These are phyloP conservation scores for Teleogryllus oceanicus DNA, from an alignment of 2,888 invertebrate species.

Conservation along the genomic window DNA sequence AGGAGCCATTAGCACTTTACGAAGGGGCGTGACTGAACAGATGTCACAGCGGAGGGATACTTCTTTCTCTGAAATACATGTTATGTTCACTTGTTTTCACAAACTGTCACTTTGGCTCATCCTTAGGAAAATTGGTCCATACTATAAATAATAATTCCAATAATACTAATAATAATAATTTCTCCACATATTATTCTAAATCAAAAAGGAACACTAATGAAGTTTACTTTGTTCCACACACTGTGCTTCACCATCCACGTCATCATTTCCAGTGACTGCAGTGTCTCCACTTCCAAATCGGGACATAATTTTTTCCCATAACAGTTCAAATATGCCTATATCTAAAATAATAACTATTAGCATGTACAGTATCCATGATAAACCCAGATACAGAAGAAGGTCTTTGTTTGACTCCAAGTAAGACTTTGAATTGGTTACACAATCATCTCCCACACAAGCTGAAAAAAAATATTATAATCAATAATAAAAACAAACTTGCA, in stretches of 20 bases:
- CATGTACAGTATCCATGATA: not conserved
- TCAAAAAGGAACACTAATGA: no score
- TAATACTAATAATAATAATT: no score
- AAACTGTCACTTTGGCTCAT: no score
- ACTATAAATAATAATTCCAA: no score
- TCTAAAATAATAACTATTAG: not conserved
- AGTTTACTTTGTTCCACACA: not conserved
- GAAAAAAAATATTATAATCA: not conserved
- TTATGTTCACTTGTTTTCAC: no score
- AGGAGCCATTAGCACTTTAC: no score
- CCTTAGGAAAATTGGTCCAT: no score
- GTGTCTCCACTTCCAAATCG: not conserved
- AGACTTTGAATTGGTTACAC: not conserved
- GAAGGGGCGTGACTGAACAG: no score
- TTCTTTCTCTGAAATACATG: no score
- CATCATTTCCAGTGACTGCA: not conserved
- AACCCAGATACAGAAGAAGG: not conserved
- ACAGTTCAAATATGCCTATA: not conserved
- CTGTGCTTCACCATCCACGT: not conserved
- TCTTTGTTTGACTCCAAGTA: not conserved
- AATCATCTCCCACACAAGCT: not conserved
- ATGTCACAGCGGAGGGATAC: no score
- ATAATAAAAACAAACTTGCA: no score
- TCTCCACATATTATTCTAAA: no score
- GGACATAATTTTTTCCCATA: not conserved